Base-by-base conservation (phyloP, 2,113 vertebrate genomes). In the Xerus inauris region DNA sequence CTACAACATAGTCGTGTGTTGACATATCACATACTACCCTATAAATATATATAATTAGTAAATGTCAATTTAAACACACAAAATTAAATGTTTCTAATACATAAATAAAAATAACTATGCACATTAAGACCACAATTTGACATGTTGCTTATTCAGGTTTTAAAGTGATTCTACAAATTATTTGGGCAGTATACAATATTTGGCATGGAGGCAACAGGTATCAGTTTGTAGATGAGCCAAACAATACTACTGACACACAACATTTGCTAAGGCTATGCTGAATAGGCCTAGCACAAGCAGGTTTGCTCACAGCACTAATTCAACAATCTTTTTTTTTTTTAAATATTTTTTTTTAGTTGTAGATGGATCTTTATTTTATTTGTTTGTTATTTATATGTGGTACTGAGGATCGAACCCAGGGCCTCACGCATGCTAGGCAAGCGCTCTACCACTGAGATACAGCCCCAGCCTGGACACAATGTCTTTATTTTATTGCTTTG, bases 111-210 rank as follows among this genome's bases (percentile, higher is more conserved):
- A 69, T 51, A 71, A 73, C 24, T 57, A 95, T 69, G 14, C 42
- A 79, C 14, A 86, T 54, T 94, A 96, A 87, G 22, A 75, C 17
- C 28, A 85, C 32, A 95, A 28, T 42, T 67, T 89, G n/a, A 94
- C 20, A 92, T 64, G 19, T 9, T 95, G 59, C 28, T 88, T 91
- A 91, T 38, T 95, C 81, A 77, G n/a, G 54, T 64, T 90, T 76
- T 45, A 35, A 87, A 97, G 76, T 90, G 7, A 89, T 49, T 76
- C 83, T 89, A 90, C 30, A 45, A 84, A 84, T 92, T 89, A 91
- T 77, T 69, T 89, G 57, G 30, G 12, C 22, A 62, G 13, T 85
- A 71, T n/a, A 87, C 26, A 94, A 93, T 28, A 85, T 5, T 54
- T 89, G 9, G 51, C 57, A 89, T 8, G 8, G 16, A 95, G 38